phyloP scores from a whole-genome alignment of 1,140 invertebrate genomes.

The Drosophila pandora region DNA sequence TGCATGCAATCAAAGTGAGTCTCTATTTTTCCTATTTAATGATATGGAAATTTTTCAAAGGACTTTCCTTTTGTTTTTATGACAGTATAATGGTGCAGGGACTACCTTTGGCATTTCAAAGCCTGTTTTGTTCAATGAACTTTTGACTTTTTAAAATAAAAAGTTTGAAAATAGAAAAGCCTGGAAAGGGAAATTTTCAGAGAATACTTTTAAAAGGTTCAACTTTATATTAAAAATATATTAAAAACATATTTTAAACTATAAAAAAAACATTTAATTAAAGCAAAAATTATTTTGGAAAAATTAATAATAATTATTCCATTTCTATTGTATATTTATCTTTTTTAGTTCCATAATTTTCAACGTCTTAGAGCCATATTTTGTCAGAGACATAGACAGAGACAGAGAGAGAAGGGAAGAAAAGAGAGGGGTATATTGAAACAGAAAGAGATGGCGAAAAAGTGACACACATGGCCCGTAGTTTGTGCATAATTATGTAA shows the following conservation, averaged over 20 bases:
- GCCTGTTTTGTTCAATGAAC: no score
- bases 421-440: background rate
- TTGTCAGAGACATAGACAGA: background rate
- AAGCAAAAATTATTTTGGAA: no score
- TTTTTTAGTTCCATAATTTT: no score
- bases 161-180: no score
- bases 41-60: background rate
- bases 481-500: constrained; percentile 77
- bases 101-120: no score
- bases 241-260: no score
- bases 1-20: constrained; percentile 33
- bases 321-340: no score
- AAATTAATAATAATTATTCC: no score
- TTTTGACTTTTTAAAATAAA: no score
- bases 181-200: background rate
- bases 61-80: background rate
- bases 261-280: no score
- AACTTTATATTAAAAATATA: no score
- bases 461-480: constrained; percentile 39
- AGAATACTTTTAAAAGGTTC: background rate
- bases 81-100: background rate
- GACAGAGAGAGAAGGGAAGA: background rate
- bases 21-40: background rate
- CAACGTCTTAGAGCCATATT: no score
- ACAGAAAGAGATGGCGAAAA: background rate